Evolutionary conservation across 2,797 vertebrate genomes (phyloP).

Genomic region (Spheniscus humboldti): DNA sequence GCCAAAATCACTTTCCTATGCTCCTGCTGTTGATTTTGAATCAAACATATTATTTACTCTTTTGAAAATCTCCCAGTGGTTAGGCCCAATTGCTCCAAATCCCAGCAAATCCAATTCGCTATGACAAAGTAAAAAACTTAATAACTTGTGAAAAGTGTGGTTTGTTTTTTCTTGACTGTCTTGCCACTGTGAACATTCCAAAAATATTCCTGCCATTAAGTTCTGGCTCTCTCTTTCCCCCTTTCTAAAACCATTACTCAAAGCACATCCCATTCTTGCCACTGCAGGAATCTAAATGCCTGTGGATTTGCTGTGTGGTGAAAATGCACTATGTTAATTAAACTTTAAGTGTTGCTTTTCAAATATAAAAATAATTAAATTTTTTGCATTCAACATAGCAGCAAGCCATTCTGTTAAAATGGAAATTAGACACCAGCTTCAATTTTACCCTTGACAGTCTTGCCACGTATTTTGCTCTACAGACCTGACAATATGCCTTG

Average conservation of each 20-base stretch:
- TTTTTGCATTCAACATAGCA: conserved; percentile 3
- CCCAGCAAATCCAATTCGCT: background rate
- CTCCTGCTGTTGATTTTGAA: background rate
- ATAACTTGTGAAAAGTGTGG: background rate
- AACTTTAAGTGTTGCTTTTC: background rate
- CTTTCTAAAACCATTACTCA: background rate
- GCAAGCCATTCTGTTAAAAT: background rate
- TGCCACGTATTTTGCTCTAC: background rate
- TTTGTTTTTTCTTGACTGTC: background rate
- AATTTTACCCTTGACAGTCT: background rate
- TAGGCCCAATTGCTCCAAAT: background rate
- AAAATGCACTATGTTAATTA: background rate
- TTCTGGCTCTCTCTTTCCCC: background rate
- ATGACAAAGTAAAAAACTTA: background rate
- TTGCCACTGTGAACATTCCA: background rate
- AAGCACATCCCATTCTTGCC: background rate
- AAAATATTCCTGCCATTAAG: background rate
- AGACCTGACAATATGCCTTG: background rate
- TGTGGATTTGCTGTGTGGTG: background rate
- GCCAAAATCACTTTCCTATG: background rate
- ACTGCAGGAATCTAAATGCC: background rate
- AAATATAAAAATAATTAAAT: background rate
- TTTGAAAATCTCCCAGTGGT: background rate
- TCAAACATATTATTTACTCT: background rate
- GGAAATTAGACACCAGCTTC: background rate